phyloP scores from a whole-genome alignment of 1,140 invertebrate genomes.

The Schmidtea mediterranea region DNA sequence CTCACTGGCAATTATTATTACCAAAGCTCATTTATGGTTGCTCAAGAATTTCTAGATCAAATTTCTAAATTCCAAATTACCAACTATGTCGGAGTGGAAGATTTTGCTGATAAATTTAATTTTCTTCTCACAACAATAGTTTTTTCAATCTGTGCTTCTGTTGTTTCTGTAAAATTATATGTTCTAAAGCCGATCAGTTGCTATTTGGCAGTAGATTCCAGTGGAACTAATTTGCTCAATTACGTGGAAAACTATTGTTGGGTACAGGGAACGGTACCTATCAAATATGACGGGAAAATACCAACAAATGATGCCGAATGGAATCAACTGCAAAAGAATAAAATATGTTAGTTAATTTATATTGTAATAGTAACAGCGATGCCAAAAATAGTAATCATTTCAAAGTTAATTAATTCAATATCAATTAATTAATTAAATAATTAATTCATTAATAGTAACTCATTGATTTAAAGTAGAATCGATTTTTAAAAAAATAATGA shows the following conservation, averaged over 20 bases:
- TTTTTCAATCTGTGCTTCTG: not conserved
- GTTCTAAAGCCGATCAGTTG: not conserved
- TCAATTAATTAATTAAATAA: too few species aligned
- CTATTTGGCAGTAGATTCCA: not conserved
- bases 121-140: not conserved
- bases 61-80: not conserved
- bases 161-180: not conserved
- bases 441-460: too few species aligned
- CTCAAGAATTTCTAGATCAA: not conserved
- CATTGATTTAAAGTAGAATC: too few species aligned
- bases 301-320: not conserved
- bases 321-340: not conserved
- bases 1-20: too few species aligned
- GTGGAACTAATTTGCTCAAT: not conserved
- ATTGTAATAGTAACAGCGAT: too few species aligned
- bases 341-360: conserved; percentile 1
- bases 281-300: not conserved
- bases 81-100: not conserved
- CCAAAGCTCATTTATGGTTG: not conserved
- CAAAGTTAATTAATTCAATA: too few species aligned
- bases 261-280: not conserved
- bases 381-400: too few species aligned
- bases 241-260: not conserved
- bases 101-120: not conserved
- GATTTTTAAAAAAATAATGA: too few species aligned